Conservation (phyloP, 2,888 invertebrate genomes). For the Anthophora plumipes region DNA sequence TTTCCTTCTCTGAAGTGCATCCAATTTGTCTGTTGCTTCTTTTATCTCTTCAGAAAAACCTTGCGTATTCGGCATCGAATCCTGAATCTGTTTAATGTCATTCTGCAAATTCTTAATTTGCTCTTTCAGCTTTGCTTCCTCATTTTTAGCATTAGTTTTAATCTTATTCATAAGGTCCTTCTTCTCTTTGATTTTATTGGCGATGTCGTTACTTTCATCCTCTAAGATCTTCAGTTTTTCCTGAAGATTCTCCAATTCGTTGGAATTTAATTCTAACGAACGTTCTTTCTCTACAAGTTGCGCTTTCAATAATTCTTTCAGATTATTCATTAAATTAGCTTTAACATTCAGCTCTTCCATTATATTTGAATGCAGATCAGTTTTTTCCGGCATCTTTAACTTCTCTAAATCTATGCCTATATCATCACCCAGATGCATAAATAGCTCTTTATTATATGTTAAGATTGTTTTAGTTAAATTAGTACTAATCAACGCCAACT, state of each 20-base stretch:
- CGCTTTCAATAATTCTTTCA: constrained; percentile 62
- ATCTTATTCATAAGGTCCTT: constrained; percentile 66
- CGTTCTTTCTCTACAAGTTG: constrained; percentile 45
- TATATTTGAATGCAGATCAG: constrained; percentile 66
- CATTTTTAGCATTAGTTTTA: constrained; percentile 60
- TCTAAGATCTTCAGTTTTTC: constrained; percentile 62
- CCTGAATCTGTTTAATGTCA: constrained; percentile 64
- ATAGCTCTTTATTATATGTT: constrained; percentile 78
- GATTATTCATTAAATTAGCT: constrained; percentile 51
- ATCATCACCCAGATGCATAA: constrained; percentile 69
- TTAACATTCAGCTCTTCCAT: constrained; percentile 67
- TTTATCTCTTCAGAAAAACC: constrained; percentile 60
- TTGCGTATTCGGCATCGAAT: constrained; percentile 61
- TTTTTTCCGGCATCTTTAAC: constrained; percentile 76
- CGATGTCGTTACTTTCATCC: constrained; percentile 60
- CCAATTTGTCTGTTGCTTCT: constrained; percentile 74
- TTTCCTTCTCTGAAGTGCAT: constrained; percentile 70
- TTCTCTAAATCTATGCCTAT: constrained; percentile 68
- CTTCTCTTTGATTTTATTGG: constrained; percentile 67
- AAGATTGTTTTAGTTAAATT: constrained; percentile 76
- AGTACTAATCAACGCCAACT: constrained; percentile 73
- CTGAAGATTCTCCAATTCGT: constrained; percentile 67
- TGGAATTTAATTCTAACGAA: constrained; percentile 46
- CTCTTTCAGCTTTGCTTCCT: constrained; percentile 71
- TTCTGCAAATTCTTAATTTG: constrained; percentile 71